phyloP scores from a whole-genome alignment of 2,113 vertebrate genomes.

The Grantiella picta region DNA sequence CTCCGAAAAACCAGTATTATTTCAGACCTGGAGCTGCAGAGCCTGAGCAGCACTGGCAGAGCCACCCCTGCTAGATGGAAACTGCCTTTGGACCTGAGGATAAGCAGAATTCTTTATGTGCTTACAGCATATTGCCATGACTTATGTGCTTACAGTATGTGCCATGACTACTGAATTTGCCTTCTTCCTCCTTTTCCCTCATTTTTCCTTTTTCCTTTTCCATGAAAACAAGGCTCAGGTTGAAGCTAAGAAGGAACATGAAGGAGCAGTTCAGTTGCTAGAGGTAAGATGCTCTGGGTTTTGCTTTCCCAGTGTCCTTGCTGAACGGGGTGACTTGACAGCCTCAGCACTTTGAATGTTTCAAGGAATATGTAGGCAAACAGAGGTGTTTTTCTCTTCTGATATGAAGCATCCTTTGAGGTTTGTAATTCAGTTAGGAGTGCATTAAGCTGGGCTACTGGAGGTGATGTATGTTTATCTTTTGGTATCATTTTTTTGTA shows the following conservation, averaged over 20 bases:
- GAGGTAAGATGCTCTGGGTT: constrained; percentile 82
- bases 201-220: too few species aligned
- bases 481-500: neutral
- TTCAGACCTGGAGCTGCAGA: neutral
- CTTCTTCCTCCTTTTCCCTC: neutral
- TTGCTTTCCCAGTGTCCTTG: neutral
- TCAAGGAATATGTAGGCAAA: neutral
- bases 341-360: neutral
- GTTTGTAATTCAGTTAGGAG: neutral
- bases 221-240: constrained; percentile 87
- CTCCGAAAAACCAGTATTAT: neutral
- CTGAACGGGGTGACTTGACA: neutral
- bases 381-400: neutral
- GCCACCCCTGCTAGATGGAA: neutral
- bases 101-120: neutral
- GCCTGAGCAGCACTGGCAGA: neutral
- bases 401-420: neutral
- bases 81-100: neutral
- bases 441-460: neutral
- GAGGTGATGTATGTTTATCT: neutral
- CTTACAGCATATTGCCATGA: neutral
- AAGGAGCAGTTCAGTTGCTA: constrained; percentile 95
- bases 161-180: neutral
- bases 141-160: neutral
- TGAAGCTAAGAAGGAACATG: constrained; percentile 97